Conservation (phyloP, 2,113 vertebrate species). For the Pristiophorus japonicus region DNA sequence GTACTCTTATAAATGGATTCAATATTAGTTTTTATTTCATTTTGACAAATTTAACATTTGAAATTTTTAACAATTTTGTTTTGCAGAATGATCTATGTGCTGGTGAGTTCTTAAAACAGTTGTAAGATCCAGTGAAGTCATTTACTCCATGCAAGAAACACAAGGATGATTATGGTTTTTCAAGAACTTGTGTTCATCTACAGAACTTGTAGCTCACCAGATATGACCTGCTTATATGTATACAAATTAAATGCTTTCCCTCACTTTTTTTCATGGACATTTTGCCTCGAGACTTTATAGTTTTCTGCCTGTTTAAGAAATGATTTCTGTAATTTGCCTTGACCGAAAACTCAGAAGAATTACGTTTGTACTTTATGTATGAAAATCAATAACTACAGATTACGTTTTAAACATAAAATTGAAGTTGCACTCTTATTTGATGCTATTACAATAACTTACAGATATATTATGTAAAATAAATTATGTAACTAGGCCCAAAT, state of each 20-base stretch:
- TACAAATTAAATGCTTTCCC: constrained; percentile 26
- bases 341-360: background rate
- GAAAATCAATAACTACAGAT: constrained; percentile 11
- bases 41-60: background rate
- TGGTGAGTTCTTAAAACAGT: constrained; percentile 89
- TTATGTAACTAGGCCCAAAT: constrained; percentile 26
- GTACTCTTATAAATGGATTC: background rate
- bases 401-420: constrained; percentile 30
- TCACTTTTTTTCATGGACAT: constrained; percentile 29
- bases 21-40: background rate
- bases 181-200: background rate
- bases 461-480: constrained; percentile 2
- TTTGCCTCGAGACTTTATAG: background rate
- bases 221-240: background rate
- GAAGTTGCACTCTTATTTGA: background rate
- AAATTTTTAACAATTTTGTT: background rate
- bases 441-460: background rate
- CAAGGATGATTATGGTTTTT: constrained; percentile 14
- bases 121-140: background rate
- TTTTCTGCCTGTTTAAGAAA: constrained; percentile 20
- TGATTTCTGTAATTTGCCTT: constrained; percentile 20
- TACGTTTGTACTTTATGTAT: constrained; percentile 22
- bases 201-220: background rate
- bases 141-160: constrained; percentile 6
- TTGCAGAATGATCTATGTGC: constrained; percentile 94